Base-by-base conservation (phyloP, 2,797 vertebrate species). In the Pangasius sanitwongsei region DNA sequence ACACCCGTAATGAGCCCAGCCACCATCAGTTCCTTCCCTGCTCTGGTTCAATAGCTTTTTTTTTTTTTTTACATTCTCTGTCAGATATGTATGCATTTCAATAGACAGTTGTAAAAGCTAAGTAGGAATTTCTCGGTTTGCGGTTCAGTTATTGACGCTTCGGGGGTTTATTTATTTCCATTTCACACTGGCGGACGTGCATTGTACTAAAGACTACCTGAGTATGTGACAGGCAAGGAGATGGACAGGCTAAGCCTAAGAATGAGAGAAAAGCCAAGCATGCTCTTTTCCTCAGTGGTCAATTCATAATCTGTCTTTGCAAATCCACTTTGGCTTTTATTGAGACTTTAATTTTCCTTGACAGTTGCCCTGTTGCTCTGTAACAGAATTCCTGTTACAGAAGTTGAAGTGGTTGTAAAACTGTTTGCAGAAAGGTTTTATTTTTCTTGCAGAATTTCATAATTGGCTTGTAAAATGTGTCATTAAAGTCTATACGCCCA, bases 161-260 rank as follows among this genome's bases (percentile, higher is more conserved):
- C 37, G 65, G 81, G 96, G 55, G 23, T 28, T 55, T 44, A 44
- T 96, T 97, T 95, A 97, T 95, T 91, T 91, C 89, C 86, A 90
- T 90, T 91, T 89, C 81, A 89, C 83, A 87, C 86, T 81, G 80
- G 80, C 86, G 86, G 57, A 72, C 82, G 50, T 89, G 87, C 50
- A 72, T 85, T 86, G 67, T 87, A 89, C 59, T 87, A 89, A 81
- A 74, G 88, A 75, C 86, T 78, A 65, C 84, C 88, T 85, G 86
- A 85, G 59, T 87, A 77, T 85, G 78, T 88, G 80, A 78, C 65
- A 83, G 87, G 83, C 78, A 63, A 74, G 84, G 89, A 83, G 88
- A 90, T 87, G 90, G 90, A 90, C 88, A 87, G 34, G 25, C 61
- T 89, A 48, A 48, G 48, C 48, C 78, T 77, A 89, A 53, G 77